Conservation (phyloP, 1,140 invertebrate species). For the Tribolium castaneum region DNA sequence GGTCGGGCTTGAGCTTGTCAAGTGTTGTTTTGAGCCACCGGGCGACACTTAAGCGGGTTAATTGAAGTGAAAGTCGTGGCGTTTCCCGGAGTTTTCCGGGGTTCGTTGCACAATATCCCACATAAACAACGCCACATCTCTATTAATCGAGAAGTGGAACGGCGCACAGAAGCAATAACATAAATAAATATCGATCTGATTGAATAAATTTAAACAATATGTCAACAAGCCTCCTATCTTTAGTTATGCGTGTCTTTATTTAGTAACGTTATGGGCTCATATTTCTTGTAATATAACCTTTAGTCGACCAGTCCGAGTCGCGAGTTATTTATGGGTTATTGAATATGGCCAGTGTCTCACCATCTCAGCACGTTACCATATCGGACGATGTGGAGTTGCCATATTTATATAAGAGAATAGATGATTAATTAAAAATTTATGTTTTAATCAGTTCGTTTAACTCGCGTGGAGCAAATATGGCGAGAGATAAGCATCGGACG, state of each 20-base stretch:
- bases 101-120: slow-evolving; percentile 14
- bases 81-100: slow-evolving; percentile 24
- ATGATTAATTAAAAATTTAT: slow-evolving; percentile 36
- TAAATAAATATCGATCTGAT: slow-evolving; percentile 43
- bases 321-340: slow-evolving; percentile 40
- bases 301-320: slow-evolving; percentile 28
- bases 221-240: slow-evolving; percentile 47
- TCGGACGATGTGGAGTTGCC: slow-evolving; percentile 35
- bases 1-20: slow-evolving; percentile 13
- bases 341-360: slow-evolving; percentile 47
- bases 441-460: slow-evolving; percentile 34
- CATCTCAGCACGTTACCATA: slow-evolving; percentile 39
- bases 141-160: slow-evolving; percentile 24
- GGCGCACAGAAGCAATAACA: slow-evolving; percentile 36
- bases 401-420: slow-evolving; percentile 37
- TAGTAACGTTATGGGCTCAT: slow-evolving; percentile 44
- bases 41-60: not conserved
- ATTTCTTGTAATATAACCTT: slow-evolving; percentile 50
- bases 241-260: slow-evolving; percentile 50
- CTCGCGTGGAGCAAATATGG: slow-evolving; percentile 6
- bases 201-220: slow-evolving; percentile 52
- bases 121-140: slow-evolving; percentile 31
- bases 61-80: slow-evolving; percentile 14
- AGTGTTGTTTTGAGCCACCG: not conserved
- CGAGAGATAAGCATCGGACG: not conserved